Base-by-base conservation (phyloP, 2,888 invertebrate genomes). In the Hemicrepidius hirtus region DNA sequence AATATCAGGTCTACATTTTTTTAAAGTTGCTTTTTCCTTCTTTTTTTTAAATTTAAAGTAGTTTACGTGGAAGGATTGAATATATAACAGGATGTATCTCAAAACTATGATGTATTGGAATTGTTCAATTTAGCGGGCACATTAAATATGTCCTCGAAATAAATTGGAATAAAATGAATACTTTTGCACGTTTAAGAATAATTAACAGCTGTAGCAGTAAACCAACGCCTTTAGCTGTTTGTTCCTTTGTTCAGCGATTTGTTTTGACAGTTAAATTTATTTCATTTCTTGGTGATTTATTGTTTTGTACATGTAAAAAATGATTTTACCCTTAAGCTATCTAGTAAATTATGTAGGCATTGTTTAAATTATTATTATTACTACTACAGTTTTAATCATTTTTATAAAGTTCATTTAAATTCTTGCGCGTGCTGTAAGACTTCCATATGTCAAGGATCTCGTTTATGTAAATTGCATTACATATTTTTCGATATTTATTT, bases 251-350 rank as follows among this genome's bases (percentile, higher is more conserved):
- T 69, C 55, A 16, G 49, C 13, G 40, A 69, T 69, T 69, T 63
- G 37, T 63, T 69, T 63, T 69, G 69, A 69, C 69, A 63, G 63
- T 44, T 53, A 46, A 63, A 69, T 69, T 69, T 69, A 69, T 69
- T 69, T 69, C 62, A 62, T 53, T 69, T 63, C 60, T 18, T 9
- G 13, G 24, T 69, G 69, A 69, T 69, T 69, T 69, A 69, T 69
- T 53, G 24, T 55, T 55, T 20, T 20, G 32, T 16, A 44, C 63
- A 32, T 35, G 50, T 37, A 37, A 55, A 69, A 69, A 69, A 63
- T 40, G 21, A 21, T 44, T 46, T 69, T 53, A 6, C 53, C 69
- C 50, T 40, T n/a, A 18, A 35, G 62, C 37, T 24, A 18, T 13
- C 6, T 9, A 21, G 49, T 68, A 41, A 68, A 68, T 68, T 68